Base-by-base conservation (phyloP, 2,888 invertebrate species). In the Drosophila kambysellisi region DNA sequence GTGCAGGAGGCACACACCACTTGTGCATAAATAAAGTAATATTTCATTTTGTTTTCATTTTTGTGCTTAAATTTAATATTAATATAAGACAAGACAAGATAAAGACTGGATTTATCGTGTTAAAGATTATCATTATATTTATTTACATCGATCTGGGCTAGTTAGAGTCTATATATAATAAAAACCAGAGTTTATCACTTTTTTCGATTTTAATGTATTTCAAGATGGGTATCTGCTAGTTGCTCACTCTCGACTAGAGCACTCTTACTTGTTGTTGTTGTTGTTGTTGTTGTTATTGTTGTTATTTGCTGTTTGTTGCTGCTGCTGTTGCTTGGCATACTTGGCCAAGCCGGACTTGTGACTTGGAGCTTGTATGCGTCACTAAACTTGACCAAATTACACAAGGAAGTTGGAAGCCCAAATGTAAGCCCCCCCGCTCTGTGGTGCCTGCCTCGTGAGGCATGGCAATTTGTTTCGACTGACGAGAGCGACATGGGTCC, bases 331-430 rank as follows among this genome's bases (percentile, higher is more conserved):
- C 15, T 60, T 79, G 83, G 81, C 83, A 87, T 77, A 79, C 64
- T 68, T 89, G 85, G 79, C 71, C 54, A 74, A 88, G 86, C 85
- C 85, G 90, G 83, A 86, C 85, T 83, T 89, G 79, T 60, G 67
- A 48, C 77, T 76, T 59, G 81, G 41, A 66, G 53, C 65, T 69
- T 61, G 82, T 63, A 65, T 90, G 85, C 85, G 88, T 90, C 88
- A 90, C 85, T 88, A 90, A 88, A 90, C 88, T 88, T 90, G 90
- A 88, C 88, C 85, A 90, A 90, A 90, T 88, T 80, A 77, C 75
- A 90, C 90, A 85, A 88, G 90, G 85, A 86, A 86, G 86, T 90
- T 60, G 60, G 41, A 37, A 33, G 50, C 52, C 46, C 51, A 46
- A 58, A 43, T 32, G 20, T 12, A 25, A 11, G 30, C 7, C 4